A percentile compares a stretch with the other conserved stretches of the same genome.
Conservation (phyloP, 2,113 vertebrate genomes). For the Potamarius usumacintae region DNA sequence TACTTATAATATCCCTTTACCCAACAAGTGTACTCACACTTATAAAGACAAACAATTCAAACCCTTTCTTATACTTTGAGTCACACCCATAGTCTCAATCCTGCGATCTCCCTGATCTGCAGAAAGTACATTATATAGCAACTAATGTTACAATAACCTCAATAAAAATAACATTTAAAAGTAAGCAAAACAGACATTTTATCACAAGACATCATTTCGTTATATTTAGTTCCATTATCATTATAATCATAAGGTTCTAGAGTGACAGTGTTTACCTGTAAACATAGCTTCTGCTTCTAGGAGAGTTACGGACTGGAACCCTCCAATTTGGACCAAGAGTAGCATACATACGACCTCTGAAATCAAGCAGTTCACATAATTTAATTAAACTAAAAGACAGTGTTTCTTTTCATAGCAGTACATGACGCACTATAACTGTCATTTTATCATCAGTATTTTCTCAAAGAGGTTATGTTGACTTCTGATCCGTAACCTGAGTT, state of each 20-base stretch:
- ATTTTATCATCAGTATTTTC: not conserved
- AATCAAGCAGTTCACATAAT: not conserved
- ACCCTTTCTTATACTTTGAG: not conserved
- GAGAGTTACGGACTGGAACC: constrained; percentile 86
- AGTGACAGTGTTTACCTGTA: constrained; percentile 80
- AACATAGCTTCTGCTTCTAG: constrained; percentile 85
- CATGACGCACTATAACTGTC: not conserved
- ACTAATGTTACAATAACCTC: not conserved
- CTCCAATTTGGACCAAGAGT: constrained; percentile 96
- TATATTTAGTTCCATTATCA: not conserved
- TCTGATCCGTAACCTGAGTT: not conserved
- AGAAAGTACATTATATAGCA: not conserved
- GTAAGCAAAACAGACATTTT: not conserved
- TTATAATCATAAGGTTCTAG: not conserved
- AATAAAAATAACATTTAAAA: not conserved
- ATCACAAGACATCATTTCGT: not conserved
- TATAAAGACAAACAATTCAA: not conserved
- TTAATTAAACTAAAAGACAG: not conserved
- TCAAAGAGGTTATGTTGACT: not conserved
- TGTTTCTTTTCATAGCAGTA: not conserved
- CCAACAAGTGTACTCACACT: not conserved
- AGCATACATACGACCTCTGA: constrained; percentile 93
- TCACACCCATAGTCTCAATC: not conserved
- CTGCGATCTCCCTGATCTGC: not conserved
- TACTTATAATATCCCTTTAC: no score